phyloP scores from a whole-genome alignment of 2,113 vertebrate genomes.

The Atlantisia rogersi region DNA sequence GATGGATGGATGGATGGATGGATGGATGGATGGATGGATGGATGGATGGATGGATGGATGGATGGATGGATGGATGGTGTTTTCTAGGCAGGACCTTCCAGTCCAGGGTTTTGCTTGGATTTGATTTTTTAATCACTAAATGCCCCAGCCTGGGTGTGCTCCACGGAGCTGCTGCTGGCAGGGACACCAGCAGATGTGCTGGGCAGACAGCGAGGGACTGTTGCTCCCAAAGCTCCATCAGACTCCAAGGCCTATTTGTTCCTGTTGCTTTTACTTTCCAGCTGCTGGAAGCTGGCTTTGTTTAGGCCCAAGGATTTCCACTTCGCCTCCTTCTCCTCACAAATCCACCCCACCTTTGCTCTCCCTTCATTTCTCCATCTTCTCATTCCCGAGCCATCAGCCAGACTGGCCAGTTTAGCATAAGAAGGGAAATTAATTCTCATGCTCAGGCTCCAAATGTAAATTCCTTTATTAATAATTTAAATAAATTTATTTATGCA shows the following conservation, averaged over 20 bases:
- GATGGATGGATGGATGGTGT: accelerated
- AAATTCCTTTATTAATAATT: slow-evolving; percentile 80
- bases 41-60: too few relatives aligned
- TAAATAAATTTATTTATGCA: slow-evolving; percentile 77
- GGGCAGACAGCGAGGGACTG: not conserved
- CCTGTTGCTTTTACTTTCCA: not conserved
- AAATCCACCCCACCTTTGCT: not conserved
- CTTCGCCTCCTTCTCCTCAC: not conserved
- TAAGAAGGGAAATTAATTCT: slow-evolving; percentile 77
- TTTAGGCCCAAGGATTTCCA: not conserved
- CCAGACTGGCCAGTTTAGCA: slow-evolving; percentile 60
- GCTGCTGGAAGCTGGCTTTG: not conserved
- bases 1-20: too few relatives aligned
- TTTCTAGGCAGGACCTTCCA: not conserved
- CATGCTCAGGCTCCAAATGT: slow-evolving; percentile 68
- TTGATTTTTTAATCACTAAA: not conserved
- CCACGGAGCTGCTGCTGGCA: accelerated
- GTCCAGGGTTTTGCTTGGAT: accelerated
- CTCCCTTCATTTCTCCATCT: not conserved
- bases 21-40: too few relatives aligned
- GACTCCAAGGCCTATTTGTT: not conserved
- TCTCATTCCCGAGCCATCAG: not conserved
- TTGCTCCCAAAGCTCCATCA: not conserved
- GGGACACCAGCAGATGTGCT: accelerated
- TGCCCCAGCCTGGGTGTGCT: accelerated